Percentiles rank a stretch among this genome's conserved stretches.
Evolutionary conservation across 2,888 invertebrate species (phyloP).

Genomic region (Ectemnius lituratus): DNA sequence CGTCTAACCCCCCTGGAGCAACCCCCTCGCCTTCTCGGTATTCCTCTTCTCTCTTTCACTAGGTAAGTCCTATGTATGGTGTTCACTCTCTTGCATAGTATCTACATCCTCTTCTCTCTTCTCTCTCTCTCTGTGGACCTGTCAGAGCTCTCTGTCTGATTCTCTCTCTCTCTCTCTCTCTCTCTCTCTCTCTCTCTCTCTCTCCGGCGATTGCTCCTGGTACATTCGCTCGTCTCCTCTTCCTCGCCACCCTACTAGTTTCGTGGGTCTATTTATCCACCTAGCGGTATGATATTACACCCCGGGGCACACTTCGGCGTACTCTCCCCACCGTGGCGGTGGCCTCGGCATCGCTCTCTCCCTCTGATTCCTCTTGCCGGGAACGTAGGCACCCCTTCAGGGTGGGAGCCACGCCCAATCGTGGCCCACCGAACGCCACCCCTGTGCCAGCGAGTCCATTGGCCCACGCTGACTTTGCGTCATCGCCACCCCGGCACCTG

Average conservation of each 20-base stretch:
- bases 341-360: slow-evolving; percentile 28
- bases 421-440: slow-evolving; percentile 66
- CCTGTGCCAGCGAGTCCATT: slow-evolving; percentile 71
- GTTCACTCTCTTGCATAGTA: background rate
- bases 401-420: slow-evolving; percentile 71
- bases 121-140: background rate
- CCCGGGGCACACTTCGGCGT: slow-evolving; percentile 72
- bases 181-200: slow-evolving; percentile 5
- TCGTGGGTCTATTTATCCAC: slow-evolving; percentile 76
- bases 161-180: slow-evolving; percentile 21
- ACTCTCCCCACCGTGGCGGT: slow-evolving; percentile 47
- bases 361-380: too few relatives aligned
- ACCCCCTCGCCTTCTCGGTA: slow-evolving; percentile 50
- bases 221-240: slow-evolving; percentile 27
- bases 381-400: slow-evolving; percentile 30
- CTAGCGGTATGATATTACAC: slow-evolving; percentile 77
- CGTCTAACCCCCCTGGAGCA: slow-evolving; percentile 53
- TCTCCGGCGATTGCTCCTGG: background rate
- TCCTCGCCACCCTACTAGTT: slow-evolving; percentile 45
- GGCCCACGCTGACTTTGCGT: slow-evolving; percentile 75
- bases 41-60: slow-evolving; percentile 14
- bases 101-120: slow-evolving; percentile 25
- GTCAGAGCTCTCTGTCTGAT: too few relatives aligned
- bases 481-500: slow-evolving; percentile 67
- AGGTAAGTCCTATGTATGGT: background rate